Conservation (phyloP, 2,797 vertebrate species). For the Xiphorhynchus erythropygius region DNA sequence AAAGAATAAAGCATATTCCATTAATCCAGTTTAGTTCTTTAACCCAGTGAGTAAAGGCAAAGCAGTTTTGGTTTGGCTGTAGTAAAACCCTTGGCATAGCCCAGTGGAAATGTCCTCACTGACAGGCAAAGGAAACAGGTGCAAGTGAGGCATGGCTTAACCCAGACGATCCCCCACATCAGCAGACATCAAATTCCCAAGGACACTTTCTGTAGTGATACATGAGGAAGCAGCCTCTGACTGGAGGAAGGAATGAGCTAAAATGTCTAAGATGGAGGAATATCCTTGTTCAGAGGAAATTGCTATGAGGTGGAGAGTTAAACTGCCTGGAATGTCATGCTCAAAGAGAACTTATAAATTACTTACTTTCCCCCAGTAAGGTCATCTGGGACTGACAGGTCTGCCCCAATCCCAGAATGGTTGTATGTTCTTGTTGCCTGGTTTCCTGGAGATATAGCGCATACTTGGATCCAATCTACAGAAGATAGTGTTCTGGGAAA, state of each 20-base stretch:
- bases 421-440: background rate
- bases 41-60: background rate
- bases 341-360: background rate
- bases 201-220: background rate
- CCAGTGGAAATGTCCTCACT: background rate
- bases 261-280: background rate
- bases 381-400: background rate
- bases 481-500: background rate
- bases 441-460: background rate
- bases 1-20: background rate
- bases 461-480: background rate
- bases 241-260: background rate
- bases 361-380: background rate
- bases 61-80: background rate
- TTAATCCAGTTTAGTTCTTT: background rate
- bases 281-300: background rate
- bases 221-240: background rate
- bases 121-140: background rate
- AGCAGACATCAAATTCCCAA: background rate
- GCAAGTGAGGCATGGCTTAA: background rate
- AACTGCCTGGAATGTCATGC: background rate
- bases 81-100: background rate
- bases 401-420: background rate
- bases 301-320: rapidly evolving
- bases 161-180: background rate